A percentile compares a stretch with the other conserved stretches of the same genome.
These are phyloP conservation scores for Aleiodes leptofemur DNA, from an alignment of 2,888 invertebrate genomes.

Conservation along the genomic window DNA sequence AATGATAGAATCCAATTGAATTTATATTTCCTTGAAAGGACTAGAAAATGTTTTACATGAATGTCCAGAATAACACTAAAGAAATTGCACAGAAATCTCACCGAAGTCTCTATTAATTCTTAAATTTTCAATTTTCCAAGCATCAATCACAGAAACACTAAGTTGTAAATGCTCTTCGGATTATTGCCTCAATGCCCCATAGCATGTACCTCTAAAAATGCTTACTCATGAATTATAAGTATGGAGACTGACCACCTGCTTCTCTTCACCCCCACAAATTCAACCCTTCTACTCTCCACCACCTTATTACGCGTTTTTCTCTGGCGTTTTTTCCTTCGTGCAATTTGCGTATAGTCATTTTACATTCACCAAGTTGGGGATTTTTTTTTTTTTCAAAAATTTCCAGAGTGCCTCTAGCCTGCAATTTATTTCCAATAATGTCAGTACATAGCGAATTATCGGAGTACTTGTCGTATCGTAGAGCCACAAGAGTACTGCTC, in stretches of 20 bases:
- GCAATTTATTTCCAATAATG: constrained; percentile 10
- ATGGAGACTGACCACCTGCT: neutral
- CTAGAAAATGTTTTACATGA: too few species aligned
- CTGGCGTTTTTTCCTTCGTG: neutral
- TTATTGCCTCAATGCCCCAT: neutral
- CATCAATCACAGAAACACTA: too few species aligned
- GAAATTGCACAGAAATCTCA: too few species aligned
- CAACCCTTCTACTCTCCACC: neutral
- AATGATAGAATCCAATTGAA: neutral
- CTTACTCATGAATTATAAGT: neutral
- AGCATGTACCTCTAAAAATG: constrained; percentile 5
- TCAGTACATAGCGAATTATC: constrained; percentile 11
- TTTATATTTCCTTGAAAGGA: neutral
- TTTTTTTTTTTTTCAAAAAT: neutral
- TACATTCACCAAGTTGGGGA: neutral
- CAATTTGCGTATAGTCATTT: neutral
- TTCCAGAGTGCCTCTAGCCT: neutral
- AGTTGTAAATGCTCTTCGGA: too few species aligned
- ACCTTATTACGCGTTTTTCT: neutral
- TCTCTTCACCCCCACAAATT: neutral
- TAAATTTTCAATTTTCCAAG: too few species aligned
- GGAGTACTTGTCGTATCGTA: constrained; percentile 28
- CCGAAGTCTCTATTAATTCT: too few species aligned
- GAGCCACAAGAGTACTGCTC: constrained; percentile 22
- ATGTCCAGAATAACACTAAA: too few species aligned